Conservation (phyloP, 1,140 invertebrate genomes). For the Euglossa dilemma region DNA sequence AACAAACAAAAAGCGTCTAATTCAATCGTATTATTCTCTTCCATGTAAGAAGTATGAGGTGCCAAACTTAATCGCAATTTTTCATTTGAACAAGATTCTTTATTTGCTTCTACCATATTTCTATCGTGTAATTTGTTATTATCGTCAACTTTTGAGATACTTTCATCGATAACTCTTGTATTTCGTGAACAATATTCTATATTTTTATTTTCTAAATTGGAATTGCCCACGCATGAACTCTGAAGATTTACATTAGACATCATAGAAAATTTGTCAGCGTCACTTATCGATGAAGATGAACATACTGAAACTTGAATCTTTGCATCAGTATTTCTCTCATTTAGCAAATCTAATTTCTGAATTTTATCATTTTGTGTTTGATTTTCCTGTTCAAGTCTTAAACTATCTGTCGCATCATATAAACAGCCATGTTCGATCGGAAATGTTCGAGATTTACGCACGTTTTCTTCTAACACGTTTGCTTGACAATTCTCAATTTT, state of each 20-base stretch:
- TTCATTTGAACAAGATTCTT: background rate
- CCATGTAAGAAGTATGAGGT: background rate
- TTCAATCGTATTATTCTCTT: background rate
- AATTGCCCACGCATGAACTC: background rate
- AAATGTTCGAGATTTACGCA: background rate
- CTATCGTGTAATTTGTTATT: background rate
- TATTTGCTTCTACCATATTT: background rate
- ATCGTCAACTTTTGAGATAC: background rate
- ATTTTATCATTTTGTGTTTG: background rate
- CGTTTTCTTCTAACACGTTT: background rate
- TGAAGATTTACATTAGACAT: background rate
- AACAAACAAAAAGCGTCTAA: slow-evolving; percentile 53
- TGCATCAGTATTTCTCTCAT: background rate
- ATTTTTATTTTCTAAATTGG: slow-evolving; percentile 3
- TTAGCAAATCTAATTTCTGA: background rate
- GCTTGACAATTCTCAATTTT: background rate
- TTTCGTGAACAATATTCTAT: background rate
- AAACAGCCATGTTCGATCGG: background rate
- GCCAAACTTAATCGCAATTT: background rate
- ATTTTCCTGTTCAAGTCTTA: background rate
- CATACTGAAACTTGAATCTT: background rate
- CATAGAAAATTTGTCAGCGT: background rate
- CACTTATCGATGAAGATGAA: slow-evolving; percentile 5
- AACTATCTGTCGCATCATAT: background rate
- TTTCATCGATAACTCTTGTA: background rate